Percentiles rank a stretch among this genome's conserved stretches.
phyloP scores from a whole-genome alignment of 35 echinoderm and acorn worm species.

The Diadema setosum region DNA sequence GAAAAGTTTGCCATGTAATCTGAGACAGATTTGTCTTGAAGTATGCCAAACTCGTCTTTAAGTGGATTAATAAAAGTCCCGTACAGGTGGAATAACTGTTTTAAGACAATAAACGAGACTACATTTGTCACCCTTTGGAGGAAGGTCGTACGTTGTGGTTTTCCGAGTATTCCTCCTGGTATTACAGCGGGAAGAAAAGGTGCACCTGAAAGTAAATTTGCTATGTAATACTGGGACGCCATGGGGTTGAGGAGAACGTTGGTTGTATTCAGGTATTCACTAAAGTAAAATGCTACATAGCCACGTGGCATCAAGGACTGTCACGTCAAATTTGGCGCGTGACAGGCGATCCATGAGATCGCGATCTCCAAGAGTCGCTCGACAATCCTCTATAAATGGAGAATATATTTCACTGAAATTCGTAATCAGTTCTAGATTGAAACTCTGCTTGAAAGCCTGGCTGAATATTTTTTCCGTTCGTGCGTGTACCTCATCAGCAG shows the following conservation, averaged over 20 bases:
- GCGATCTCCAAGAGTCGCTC: not conserved
- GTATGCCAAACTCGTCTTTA: not conserved
- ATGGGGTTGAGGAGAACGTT: not conserved
- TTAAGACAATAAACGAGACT: not conserved
- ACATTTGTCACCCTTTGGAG: not conserved
- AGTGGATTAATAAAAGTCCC: not conserved
- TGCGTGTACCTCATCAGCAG: not conserved
- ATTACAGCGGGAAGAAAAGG: not conserved
- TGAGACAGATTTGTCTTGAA: not conserved
- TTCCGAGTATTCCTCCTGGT: not conserved
- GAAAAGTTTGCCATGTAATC: not conserved
- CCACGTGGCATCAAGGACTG: constrained; percentile 39
- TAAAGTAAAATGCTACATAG: constrained; percentile 4
- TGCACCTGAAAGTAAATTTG: not conserved
- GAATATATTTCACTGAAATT: not conserved
- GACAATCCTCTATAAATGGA: not conserved
- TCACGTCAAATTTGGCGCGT: constrained; percentile 27
- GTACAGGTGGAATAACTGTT: not conserved
- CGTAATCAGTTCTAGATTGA: not conserved
- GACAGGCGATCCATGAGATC: not conserved
- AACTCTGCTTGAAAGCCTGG: not conserved
- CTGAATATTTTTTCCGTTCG: not conserved
- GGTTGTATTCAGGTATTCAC: not conserved
- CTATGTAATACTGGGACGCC: not conserved
- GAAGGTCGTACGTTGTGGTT: not conserved